These are phyloP conservation scores for Pseudomyrmex gracilis DNA, from an alignment of 1,140 invertebrate genomes.

Conservation along the genomic window DNA sequence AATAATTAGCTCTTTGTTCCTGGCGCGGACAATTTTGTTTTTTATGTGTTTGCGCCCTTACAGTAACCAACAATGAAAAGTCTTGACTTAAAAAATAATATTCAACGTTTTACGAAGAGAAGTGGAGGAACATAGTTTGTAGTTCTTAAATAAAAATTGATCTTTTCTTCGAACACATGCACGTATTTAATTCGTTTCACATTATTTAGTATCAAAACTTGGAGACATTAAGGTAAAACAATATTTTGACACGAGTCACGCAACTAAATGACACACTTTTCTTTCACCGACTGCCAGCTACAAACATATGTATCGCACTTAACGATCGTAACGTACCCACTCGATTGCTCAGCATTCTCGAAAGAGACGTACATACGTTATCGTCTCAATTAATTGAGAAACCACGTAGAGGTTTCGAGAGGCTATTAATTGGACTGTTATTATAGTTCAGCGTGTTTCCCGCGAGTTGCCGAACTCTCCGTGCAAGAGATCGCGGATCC, in stretches of 20 bases:
- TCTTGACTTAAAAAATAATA: slow-evolving; percentile 27
- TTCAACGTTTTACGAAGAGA: not conserved
- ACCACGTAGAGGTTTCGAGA: slow-evolving; percentile 33
- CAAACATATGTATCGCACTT: not conserved
- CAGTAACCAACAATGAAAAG: not conserved
- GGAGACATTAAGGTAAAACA: not conserved
- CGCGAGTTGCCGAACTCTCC: slow-evolving; percentile 21
- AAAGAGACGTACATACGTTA: not conserved
- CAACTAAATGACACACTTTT: slow-evolving; percentile 5
- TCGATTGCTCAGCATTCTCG: slow-evolving; percentile 28
- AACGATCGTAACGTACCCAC: slow-evolving; percentile 19
- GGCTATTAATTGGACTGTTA: slow-evolving; percentile 55
- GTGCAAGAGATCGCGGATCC: slow-evolving; percentile 18
- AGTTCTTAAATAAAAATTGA: not conserved
- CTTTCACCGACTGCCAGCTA: not conserved
- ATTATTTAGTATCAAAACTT: not conserved
- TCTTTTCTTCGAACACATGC: not conserved
- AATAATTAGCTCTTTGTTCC: slow-evolving; percentile 52
- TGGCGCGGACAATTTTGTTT: not conserved
- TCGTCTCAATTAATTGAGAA: slow-evolving; percentile 56
- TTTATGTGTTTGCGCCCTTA: slow-evolving; percentile 30
- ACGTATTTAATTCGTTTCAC: no score
- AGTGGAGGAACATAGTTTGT: not conserved
- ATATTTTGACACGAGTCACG: not conserved
- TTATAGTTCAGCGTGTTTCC: slow-evolving; percentile 42